These are phyloP conservation scores for Drosophila nr. medialis DNA, from an alignment of 2,888 invertebrate species.

Conservation along the genomic window DNA sequence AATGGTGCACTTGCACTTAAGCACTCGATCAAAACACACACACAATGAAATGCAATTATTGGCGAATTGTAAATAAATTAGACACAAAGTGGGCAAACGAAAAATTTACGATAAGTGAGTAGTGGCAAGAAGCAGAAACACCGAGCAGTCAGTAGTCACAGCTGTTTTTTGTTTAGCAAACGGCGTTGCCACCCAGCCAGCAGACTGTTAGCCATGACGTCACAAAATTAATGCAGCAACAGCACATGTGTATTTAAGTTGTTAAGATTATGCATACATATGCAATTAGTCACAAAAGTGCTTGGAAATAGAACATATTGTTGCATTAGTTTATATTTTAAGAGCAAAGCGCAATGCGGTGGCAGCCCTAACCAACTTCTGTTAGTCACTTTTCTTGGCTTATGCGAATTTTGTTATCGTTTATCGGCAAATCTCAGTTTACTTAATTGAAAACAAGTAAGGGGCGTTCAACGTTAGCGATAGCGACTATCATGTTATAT, in stretches of 20 bases:
- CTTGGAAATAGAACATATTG: neutral
- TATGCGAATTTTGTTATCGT: slow-evolving; percentile 40
- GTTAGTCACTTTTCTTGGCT: slow-evolving; percentile 25
- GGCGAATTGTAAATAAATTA: slow-evolving; percentile 36
- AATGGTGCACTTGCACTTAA: slow-evolving; percentile 12
- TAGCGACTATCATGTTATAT: slow-evolving; percentile 39
- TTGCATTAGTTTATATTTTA: neutral
- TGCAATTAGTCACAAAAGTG: neutral
- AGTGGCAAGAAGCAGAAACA: slow-evolving; percentile 64
- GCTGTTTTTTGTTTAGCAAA: slow-evolving; percentile 73
- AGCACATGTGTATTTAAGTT: neutral
- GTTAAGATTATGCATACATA: too few species aligned
- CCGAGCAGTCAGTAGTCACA: slow-evolving; percentile 37
- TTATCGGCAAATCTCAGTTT: slow-evolving; percentile 49
- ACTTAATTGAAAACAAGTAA: slow-evolving; percentile 25
- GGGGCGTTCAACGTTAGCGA: slow-evolving; percentile 33
- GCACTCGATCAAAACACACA: slow-evolving; percentile 22
- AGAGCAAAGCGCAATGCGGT: neutral
- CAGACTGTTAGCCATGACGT: slow-evolving; percentile 23
- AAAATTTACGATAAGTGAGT: slow-evolving; percentile 56
- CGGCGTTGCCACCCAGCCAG: slow-evolving; percentile 53
- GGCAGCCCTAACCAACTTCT: slow-evolving; percentile 52
- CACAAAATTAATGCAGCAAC: slow-evolving; percentile 11
- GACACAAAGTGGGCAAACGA: slow-evolving; percentile 31
- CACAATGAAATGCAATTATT: slow-evolving; percentile 40